Evolutionary conservation across 2,888 invertebrate genomes (phyloP), one percentile per base, ranked within the genome.

Genomic region (Argyresthia goedartella): DNA sequence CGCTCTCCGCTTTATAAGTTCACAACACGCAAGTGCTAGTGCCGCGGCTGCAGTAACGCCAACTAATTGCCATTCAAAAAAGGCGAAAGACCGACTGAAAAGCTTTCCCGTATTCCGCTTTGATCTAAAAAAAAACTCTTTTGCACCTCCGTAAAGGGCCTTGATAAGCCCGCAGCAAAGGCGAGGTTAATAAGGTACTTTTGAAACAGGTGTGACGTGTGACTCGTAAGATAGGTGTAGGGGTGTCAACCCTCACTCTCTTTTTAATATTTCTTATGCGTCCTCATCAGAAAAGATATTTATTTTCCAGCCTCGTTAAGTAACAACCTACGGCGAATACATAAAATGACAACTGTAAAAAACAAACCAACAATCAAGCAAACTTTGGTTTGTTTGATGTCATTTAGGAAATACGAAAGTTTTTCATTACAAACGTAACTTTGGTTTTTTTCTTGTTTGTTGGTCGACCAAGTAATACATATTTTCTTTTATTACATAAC

Each of bases 31-130:
- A 74, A 77, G 67, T 69, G 75, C 73, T 67, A 70, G 54, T 54
- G 16, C 52, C 70, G 78, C 72, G 64, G 70, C 65, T 15, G 66
- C 69, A 67, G 72, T 72, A 78, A 75, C 77, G 77, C 77, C 76
- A 78, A 87, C 87, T 88, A 88, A 88, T 88, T 88, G 88, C 87
- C 87, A 88, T 88, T 88, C 78, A 86, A 85, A 85, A 87, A 88
- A 87, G 88, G 88, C 82, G 88, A 86, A 84, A 86, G 65, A 73
- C 81, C 79, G 75, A 71, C 80, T 79, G 77, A 80, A 81, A 85
- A 84, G 82, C 80, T 81, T 73, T 71, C 71, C 68, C 64, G 61
- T 25, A 66, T 62, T 64, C 69, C 81, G 13, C 54, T 85, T 86
- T 86, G 85, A 84, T 75, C 78, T 82, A 48, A 48, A 46, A 48